Evolutionary conservation across 2,797 vertebrate genomes (phyloP).

Genomic region (Centroberyx gerrardi): DNA sequence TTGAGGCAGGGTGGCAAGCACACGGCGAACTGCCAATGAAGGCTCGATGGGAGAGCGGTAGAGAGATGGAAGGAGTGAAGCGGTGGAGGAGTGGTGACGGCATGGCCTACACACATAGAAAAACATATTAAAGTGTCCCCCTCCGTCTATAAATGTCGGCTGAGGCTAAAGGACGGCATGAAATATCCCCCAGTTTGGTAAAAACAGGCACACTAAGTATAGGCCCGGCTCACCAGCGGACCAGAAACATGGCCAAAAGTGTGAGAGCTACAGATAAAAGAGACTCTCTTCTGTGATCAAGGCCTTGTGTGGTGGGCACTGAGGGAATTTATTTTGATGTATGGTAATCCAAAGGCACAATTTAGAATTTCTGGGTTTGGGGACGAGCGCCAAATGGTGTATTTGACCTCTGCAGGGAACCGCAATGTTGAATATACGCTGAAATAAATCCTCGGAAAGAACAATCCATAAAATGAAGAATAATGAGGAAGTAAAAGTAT

Average conservation of each 20-base stretch:
- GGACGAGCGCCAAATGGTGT: constrained; percentile 70
- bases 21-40: constrained; percentile 65
- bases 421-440: constrained; percentile 61
- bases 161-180: constrained; percentile 65
- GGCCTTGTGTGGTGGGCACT: constrained; percentile 72
- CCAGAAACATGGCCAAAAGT: constrained; percentile 84
- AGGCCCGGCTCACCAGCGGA: constrained; percentile 77
- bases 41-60: constrained; percentile 61
- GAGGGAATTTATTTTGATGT: constrained; percentile 83
- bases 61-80: constrained; percentile 68
- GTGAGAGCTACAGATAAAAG: constrained; percentile 82
- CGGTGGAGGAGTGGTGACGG: constrained; percentile 57
- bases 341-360: constrained; percentile 80
- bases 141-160: constrained; percentile 80
- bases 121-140: constrained; percentile 80
- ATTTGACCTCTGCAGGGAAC: constrained; percentile 72
- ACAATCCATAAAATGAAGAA: constrained; percentile 63
- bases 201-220: constrained; percentile 78
- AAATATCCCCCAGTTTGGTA: constrained; percentile 77
- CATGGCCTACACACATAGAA: constrained; percentile 69
- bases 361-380: constrained; percentile 78
- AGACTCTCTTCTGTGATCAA: constrained; percentile 79
- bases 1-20: constrained; percentile 65
- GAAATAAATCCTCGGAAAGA: constrained; percentile 62
- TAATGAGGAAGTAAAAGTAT: constrained; percentile 60